Evolutionary conservation across 1,140 invertebrate species (phyloP).

Genomic region (Ylistrum balloti): DNA sequence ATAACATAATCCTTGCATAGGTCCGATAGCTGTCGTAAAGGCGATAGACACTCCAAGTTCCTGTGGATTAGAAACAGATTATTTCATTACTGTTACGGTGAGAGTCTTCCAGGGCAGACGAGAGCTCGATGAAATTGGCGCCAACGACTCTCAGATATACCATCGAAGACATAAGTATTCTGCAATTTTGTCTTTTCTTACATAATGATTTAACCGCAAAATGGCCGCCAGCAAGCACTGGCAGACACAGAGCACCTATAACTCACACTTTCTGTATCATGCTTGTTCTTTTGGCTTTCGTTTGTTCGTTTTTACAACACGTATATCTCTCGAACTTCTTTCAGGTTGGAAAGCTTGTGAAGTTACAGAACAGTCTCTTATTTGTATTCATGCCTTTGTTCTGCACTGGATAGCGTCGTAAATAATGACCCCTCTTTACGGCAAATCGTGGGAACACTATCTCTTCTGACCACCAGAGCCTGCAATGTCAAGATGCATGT

Average conservation of each 20-base stretch:
- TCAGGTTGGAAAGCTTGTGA: neutral
- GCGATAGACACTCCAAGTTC: neutral
- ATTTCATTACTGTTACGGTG: neutral
- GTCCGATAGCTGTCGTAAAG: neutral
- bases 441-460: neutral
- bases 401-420: neutral
- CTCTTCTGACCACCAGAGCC: neutral
- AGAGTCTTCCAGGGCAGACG: neutral
- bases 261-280: neutral
- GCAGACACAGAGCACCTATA: neutral
- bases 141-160: conserved; percentile 16
- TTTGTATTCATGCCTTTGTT: neutral
- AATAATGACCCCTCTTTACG: conserved; percentile 32
- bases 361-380: neutral
- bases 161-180: conserved; percentile 18
- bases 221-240: conserved; percentile 16
- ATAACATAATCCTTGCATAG: neutral
- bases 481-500: neutral
- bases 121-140: neutral
- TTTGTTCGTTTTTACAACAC: conserved; percentile 39
- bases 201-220: conserved; percentile 39
- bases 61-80: conserved; percentile 20
- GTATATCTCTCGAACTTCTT: neutral
- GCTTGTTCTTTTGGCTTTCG: neutral
- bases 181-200: conserved; percentile 21